These are phyloP conservation scores for Drosophila pseudotalamancana DNA, from an alignment of 2,888 invertebrate genomes.

Conservation along the genomic window DNA sequence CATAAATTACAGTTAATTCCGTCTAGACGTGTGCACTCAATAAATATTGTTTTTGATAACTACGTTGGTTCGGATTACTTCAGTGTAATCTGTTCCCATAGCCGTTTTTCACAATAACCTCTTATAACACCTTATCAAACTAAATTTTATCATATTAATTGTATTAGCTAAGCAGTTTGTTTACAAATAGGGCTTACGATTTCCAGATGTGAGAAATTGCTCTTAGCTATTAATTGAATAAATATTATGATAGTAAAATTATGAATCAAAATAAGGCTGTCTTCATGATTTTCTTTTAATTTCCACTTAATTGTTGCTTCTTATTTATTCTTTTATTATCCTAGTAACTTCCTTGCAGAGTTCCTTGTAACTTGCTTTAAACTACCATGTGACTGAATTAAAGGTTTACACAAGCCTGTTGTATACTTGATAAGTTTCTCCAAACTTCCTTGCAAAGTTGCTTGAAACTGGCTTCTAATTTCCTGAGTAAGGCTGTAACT, in stretches of 20 bases:
- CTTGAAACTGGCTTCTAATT: neutral
- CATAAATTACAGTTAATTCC: neutral
- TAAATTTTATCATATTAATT: too few relatives aligned
- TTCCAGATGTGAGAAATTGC: too few relatives aligned
- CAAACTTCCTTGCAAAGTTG: neutral
- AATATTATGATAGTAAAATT: too few relatives aligned
- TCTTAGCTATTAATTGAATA: too few relatives aligned
- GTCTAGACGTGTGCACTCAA: neutral
- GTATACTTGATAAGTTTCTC: neutral
- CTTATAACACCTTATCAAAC: neutral
- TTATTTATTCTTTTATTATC: neutral
- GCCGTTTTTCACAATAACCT: neutral
- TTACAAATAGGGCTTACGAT: too few relatives aligned
- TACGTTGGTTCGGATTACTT: neutral
- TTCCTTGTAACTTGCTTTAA: neutral
- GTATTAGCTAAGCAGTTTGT: too few relatives aligned
- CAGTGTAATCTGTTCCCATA: neutral
- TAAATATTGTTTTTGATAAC: constrained; percentile 16
- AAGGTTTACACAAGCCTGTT: neutral
- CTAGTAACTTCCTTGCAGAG: neutral
- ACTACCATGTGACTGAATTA: too few relatives aligned
- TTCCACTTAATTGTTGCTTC: neutral
- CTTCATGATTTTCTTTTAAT: neutral
- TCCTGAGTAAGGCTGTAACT: too few relatives aligned
- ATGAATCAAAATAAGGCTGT: too few relatives aligned